phyloP scores from a whole-genome alignment of 2,797 vertebrate species.

The Catamblyrhynchus diadema region DNA sequence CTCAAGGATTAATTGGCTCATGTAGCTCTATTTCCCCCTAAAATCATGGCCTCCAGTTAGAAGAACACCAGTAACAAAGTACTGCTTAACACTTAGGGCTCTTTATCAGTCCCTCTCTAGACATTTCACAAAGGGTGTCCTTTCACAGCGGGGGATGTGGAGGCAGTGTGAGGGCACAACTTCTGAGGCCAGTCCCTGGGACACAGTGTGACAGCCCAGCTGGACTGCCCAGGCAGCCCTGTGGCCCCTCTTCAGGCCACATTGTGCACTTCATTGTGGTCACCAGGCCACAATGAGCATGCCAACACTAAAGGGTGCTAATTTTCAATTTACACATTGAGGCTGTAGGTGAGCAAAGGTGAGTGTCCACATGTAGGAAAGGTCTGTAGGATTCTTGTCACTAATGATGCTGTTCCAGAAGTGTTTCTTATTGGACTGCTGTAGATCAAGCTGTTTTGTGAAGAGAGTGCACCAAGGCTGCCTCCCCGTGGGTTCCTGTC shows the following conservation, averaged over 20 bases:
- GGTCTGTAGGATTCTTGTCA: not conserved
- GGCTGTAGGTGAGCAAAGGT: not conserved
- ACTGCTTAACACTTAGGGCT: not conserved
- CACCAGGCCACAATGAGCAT: not conserved
- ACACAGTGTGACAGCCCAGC: not conserved
- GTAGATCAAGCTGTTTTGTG: not conserved
- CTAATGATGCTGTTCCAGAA: not conserved
- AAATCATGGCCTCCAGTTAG: not conserved
- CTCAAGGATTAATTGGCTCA: not conserved
- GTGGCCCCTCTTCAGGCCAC: not conserved
- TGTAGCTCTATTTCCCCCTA: not conserved
- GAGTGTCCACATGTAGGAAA: not conserved
- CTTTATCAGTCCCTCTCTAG: not conserved
- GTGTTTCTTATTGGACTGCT: not conserved
- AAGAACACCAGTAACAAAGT: not conserved
- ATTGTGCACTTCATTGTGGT: not conserved
- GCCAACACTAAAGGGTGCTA: not conserved
- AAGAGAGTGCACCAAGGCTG: not conserved
- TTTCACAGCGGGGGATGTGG: not conserved
- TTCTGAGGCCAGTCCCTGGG: not conserved
- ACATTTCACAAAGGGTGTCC: not conserved
- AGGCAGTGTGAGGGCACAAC: not conserved
- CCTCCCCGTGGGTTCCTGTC: not conserved
- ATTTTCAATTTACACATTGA: rapidly evolving
- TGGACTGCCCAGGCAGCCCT: not conserved